These are phyloP conservation scores for Drosophila ficusphila DNA, from an alignment of 1,140 invertebrate genomes.

Conservation along the genomic window DNA sequence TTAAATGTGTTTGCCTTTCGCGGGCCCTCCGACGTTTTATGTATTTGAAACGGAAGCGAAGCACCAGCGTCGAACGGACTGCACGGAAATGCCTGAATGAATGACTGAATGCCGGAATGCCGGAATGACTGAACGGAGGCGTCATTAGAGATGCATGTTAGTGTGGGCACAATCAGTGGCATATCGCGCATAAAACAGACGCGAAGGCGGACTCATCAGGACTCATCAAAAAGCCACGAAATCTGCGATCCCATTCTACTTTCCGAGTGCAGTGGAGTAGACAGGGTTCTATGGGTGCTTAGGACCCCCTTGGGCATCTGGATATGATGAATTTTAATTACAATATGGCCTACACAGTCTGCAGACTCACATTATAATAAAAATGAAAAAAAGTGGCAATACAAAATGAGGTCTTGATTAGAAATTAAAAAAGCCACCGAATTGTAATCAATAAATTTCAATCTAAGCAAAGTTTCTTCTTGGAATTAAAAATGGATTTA, in stretches of 20 bases:
- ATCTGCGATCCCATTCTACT: neutral
- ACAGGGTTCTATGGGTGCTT: neutral
- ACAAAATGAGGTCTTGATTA: too few relatives aligned
- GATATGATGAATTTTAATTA: neutral
- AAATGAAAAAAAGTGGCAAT: too few relatives aligned
- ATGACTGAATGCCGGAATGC: constrained; percentile 60
- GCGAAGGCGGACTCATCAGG: constrained; percentile 20
- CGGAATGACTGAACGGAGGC: constrained; percentile 47
- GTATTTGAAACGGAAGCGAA: constrained; percentile 76
- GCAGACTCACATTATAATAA: too few relatives aligned
- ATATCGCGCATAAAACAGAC: constrained; percentile 1
- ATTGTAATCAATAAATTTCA: too few relatives aligned
- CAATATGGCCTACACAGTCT: too few relatives aligned
- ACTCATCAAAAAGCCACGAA: constrained; percentile 27
- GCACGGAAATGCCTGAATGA: constrained; percentile 65
- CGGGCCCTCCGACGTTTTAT: constrained; percentile 50
- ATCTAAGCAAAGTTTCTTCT: too few relatives aligned
- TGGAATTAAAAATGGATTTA: too few relatives aligned
- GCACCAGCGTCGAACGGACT: constrained; percentile 38
- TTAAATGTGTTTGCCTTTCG: constrained; percentile 43
- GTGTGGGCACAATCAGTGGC: constrained; percentile 13
- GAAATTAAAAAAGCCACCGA: too few relatives aligned
- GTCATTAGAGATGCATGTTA: constrained; percentile 74
- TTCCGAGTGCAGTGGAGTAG: neutral
- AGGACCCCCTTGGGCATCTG: neutral